Evolutionary conservation across 2,888 invertebrate species (phyloP).

Genomic region (Erebia epiphron): DNA sequence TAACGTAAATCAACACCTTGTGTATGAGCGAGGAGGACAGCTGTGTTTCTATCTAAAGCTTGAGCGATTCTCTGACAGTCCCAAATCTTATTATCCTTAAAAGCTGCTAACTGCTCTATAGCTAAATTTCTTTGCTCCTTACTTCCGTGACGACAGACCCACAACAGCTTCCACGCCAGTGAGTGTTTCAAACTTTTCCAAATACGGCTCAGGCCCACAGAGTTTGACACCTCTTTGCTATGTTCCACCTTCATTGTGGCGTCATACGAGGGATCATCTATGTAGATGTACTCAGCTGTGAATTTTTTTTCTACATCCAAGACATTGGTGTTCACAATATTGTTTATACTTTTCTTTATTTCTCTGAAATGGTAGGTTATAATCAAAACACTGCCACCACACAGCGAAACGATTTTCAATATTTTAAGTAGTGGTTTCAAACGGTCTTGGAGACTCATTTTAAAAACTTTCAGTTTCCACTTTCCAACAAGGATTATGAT

Average conservation of each 20-base stretch:
- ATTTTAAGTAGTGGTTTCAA: constrained; percentile 56
- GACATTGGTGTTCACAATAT: constrained; percentile 66
- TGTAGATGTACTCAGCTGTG: constrained; percentile 72
- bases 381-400: constrained; percentile 55
- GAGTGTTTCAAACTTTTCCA: constrained; percentile 86
- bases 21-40: constrained; percentile 89
- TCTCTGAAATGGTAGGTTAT: constrained; percentile 60
- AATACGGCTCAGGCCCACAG: constrained; percentile 63
- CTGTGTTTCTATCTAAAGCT: constrained; percentile 89
- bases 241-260: constrained; percentile 57
- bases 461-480: not conserved
- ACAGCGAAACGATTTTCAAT: constrained; percentile 55
- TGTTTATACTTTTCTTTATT: constrained; percentile 55
- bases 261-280: constrained; percentile 70
- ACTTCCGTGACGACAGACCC: constrained; percentile 86
- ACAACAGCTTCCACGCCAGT: constrained; percentile 85
- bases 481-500: not conserved
- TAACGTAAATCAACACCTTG: constrained; percentile 87
- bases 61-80: constrained; percentile 90
- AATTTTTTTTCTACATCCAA: constrained; percentile 70
- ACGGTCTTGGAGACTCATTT: constrained; percentile 62
- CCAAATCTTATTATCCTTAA: constrained; percentile 86
- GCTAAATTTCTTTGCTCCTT: constrained; percentile 85
- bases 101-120: constrained; percentile 84
- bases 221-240: constrained; percentile 54